A percentile compares a stretch with the other conserved stretches of the same genome.
Conservation (phyloP, 1,140 invertebrate species). For the Calliphora vicina region DNA sequence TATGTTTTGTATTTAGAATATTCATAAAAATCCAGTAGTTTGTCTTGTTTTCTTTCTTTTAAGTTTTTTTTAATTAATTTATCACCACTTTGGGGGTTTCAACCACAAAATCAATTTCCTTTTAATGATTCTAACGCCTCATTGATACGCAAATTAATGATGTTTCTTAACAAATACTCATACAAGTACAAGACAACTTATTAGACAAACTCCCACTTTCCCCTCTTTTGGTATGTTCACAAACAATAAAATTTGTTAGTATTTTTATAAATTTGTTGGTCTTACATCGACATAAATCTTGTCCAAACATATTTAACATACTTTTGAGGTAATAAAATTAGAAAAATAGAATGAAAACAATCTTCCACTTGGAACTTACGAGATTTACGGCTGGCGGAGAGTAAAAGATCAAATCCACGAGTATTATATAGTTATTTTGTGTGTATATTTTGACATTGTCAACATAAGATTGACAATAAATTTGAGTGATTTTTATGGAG, state of each 20-base stretch:
- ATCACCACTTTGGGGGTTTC: constrained; percentile 23
- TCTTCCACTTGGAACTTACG: neutral
- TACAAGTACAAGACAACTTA: neutral
- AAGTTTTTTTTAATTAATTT: constrained; percentile 30
- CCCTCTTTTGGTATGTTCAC: neutral
- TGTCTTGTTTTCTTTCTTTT: neutral
- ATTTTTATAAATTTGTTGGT: neutral
- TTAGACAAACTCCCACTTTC: neutral
- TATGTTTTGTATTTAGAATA: too few species aligned
- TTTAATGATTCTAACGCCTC: constrained; percentile 12
- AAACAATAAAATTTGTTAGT: neutral
- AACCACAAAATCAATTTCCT: constrained; percentile 21
- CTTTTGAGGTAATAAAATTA: neutral
- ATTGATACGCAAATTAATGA: constrained; percentile 21
- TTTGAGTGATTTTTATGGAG: neutral
- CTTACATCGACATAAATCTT: neutral
- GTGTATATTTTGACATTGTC: neutral
- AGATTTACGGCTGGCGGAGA: neutral
- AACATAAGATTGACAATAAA: neutral
- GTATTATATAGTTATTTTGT: neutral
- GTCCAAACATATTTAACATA: neutral
- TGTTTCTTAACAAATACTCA: neutral
- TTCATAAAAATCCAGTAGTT: neutral
- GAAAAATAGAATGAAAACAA: neutral
- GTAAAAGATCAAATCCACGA: neutral